Evolutionary conservation across 2,797 vertebrate species (phyloP).

Genomic region (Distichodus sexfasciatus): DNA sequence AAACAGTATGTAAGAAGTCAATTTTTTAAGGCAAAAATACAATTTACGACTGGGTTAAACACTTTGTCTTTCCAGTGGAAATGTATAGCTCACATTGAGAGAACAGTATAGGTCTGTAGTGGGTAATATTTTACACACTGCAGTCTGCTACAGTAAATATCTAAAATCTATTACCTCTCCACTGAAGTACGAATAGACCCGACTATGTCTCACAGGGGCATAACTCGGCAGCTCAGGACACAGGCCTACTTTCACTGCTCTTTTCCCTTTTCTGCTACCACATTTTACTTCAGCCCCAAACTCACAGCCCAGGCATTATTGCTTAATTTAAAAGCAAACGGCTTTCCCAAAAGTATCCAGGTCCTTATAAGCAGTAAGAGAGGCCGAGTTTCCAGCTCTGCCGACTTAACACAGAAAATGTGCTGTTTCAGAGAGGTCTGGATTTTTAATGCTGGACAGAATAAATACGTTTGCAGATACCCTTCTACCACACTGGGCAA

Average conservation of each 20-base stretch:
- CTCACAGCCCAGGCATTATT: neutral
- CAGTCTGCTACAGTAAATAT: too few relatives aligned
- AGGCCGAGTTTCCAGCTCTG: neutral
- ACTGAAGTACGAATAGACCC: neutral
- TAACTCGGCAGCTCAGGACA: neutral
- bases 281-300: neutral
- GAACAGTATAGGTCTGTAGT: too few relatives aligned
- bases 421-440: conserved; percentile 25
- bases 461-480: conserved; percentile 29
- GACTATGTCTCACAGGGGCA: too few relatives aligned
- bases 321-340: neutral
- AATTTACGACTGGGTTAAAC: too few relatives aligned
- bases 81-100: too few relatives aligned
- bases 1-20: too few relatives aligned
- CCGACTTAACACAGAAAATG: neutral
- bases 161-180: neutral
- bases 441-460: conserved; percentile 32
- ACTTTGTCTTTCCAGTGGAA: too few relatives aligned
- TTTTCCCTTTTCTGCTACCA: neutral
- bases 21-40: too few relatives aligned
- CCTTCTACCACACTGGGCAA: conserved; percentile 24
- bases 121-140: too few relatives aligned
- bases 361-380: neutral
- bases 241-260: neutral
- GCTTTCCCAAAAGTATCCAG: neutral